Conservation (phyloP, 2,113 vertebrate species). For the Hystrix brachyura region DNA sequence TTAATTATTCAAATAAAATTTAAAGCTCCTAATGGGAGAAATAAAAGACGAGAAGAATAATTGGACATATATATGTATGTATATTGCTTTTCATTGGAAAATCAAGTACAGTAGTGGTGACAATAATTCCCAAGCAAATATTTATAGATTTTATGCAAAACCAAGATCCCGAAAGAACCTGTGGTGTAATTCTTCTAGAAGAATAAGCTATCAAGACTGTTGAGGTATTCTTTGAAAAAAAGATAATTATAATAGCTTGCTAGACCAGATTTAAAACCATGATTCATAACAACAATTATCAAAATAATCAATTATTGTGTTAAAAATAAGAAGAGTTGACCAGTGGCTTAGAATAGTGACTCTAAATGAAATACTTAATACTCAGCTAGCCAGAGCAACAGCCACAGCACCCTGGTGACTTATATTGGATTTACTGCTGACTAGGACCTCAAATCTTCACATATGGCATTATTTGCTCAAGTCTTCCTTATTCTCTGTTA, state of each 20-base stretch:
- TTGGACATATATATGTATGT: slow-evolving; percentile 1
- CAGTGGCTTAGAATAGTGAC: background rate
- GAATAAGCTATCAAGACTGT: slow-evolving; percentile 54
- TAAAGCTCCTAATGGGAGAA: slow-evolving; percentile 67
- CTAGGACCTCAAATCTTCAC: background rate
- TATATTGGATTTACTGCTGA: background rate
- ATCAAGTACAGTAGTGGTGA: slow-evolving; percentile 59
- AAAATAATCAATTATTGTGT: slow-evolving; percentile 54
- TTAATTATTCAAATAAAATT: slow-evolving; percentile 79
- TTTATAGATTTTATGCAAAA: slow-evolving; percentile 78
- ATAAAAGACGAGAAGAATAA: slow-evolving; percentile 70
- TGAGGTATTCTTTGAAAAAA: slow-evolving; percentile 55
- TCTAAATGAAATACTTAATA: slow-evolving; percentile 32
- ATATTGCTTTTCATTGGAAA: slow-evolving; percentile 58
- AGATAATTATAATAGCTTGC: slow-evolving; percentile 44
- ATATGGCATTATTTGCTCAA: background rate
- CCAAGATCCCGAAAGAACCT: slow-evolving; percentile 60
- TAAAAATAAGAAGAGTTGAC: slow-evolving; percentile 56
- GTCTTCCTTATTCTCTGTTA: slow-evolving; percentile 31
- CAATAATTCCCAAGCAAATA: slow-evolving; percentile 75
- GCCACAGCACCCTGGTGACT: background rate
- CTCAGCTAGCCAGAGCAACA: background rate
- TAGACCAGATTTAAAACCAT: slow-evolving; percentile 45
- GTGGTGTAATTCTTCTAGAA: slow-evolving; percentile 49
- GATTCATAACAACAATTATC: slow-evolving; percentile 60